A percentile compares a stretch with the other conserved stretches of the same genome.
phyloP scores from a whole-genome alignment of 2,797 vertebrate genomes.

The Acomys russatus region DNA sequence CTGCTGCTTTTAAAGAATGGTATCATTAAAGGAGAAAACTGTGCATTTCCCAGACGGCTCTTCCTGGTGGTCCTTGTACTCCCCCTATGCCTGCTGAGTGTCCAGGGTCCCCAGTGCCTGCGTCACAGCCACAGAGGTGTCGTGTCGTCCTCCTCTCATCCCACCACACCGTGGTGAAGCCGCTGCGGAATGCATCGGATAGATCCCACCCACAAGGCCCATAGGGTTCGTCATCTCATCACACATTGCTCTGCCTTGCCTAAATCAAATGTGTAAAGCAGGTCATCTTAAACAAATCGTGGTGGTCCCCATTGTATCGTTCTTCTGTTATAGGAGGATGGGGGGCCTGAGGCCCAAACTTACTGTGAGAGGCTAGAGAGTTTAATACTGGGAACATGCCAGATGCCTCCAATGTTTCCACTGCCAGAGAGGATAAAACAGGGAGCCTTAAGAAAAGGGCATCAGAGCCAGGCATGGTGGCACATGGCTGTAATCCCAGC shows the following conservation, averaged over 20 bases:
- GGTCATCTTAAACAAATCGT: conserved; percentile 43
- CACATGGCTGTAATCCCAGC: too few relatives aligned
- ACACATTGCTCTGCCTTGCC: conserved; percentile 52
- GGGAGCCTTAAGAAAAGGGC: conserved; percentile 39
- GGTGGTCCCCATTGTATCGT: conserved; percentile 24
- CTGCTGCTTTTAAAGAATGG: conserved; percentile 5
- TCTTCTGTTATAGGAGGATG: background rate
- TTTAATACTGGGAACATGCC: conserved; percentile 48
- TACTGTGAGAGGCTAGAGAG: conserved; percentile 3
- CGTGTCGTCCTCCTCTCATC: background rate
- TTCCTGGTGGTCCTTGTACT: conserved; percentile 13
- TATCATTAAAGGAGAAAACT: conserved; percentile 17
- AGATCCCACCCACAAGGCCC: background rate
- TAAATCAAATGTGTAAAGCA: conserved; percentile 64
- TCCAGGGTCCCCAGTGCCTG: conserved; percentile 25
- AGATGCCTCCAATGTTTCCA: conserved; percentile 64
- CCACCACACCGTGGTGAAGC: background rate
- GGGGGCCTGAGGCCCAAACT: background rate
- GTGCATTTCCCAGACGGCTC: conserved; percentile 27
- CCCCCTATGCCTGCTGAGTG: background rate
- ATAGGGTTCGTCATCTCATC: background rate
- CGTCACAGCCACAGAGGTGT: conserved; percentile 30
- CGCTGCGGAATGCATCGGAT: background rate
- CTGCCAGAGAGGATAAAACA: conserved; percentile 28
- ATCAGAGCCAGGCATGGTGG: background rate